Evolutionary conservation across 2,113 vertebrate genomes (phyloP).

Genomic region (Platanista minor): DNA sequence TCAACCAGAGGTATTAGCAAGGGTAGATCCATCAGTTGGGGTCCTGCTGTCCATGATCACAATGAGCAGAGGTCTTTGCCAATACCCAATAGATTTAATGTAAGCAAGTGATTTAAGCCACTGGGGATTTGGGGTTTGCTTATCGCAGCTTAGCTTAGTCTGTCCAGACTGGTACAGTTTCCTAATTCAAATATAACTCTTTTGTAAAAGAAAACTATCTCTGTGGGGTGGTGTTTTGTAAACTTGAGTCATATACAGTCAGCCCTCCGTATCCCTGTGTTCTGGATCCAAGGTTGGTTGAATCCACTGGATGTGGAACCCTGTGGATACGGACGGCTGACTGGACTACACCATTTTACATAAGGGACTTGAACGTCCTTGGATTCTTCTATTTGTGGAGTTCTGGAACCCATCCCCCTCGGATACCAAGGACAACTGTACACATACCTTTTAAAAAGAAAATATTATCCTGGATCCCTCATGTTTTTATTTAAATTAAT

Average conservation of each 20-base stretch:
- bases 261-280: not conserved
- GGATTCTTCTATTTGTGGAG: not conserved
- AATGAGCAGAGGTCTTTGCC: not conserved
- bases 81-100: not conserved
- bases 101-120: not conserved
- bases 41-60: not conserved
- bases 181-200: slow-evolving; percentile 20
- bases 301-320: not conserved
- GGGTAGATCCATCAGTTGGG: not conserved
- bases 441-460: not conserved
- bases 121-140: not conserved
- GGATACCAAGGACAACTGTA: not conserved
- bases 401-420: not conserved
- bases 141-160: not conserved
- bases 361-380: not conserved
- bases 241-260: not conserved
- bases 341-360: not conserved
- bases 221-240: not conserved
- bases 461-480: not conserved
- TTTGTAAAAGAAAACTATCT: not conserved
- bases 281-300: not conserved
- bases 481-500: slow-evolving; percentile 22
- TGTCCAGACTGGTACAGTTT: not conserved
- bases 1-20: not conserved
- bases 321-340: not conserved